Percentiles rank a stretch among this genome's conserved stretches.
These are phyloP conservation scores for Drosophila sp. DNA, from an alignment of 1,140 invertebrate species.

Conservation along the genomic window DNA sequence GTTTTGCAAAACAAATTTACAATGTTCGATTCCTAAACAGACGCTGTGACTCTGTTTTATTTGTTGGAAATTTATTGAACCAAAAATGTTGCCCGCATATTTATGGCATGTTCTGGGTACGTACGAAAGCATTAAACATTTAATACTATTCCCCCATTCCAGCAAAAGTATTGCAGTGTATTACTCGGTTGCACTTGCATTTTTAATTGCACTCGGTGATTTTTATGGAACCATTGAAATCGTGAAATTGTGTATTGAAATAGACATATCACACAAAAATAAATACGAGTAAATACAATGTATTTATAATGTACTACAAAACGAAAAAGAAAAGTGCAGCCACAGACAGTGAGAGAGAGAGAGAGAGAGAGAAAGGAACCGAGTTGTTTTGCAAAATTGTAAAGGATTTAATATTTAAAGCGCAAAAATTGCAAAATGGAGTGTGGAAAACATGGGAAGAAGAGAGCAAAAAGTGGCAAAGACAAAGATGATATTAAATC, in stretches of 20 bases:
- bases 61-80: conserved; percentile 24
- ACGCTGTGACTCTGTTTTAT: conserved; percentile 9
- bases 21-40: conserved; percentile 30
- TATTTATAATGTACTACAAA: neutral
- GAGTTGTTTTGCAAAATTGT: neutral
- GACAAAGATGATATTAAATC: neutral
- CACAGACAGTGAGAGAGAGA: neutral
- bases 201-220: conserved; percentile 6
- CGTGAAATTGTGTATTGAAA: neutral
- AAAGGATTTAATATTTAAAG: neutral
- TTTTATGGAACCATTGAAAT: conserved; percentile 1
- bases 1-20: conserved; percentile 15
- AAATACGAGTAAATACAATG: neutral
- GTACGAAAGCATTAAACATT: conserved; percentile 4
- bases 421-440: too few species aligned
- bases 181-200: neutral
- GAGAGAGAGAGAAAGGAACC: neutral
- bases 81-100: conserved; percentile 51
- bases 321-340: neutral
- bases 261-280: neutral
- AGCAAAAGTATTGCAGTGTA: neutral
- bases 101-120: conserved; percentile 44
- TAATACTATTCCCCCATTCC: neutral
- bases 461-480: neutral
- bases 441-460: neutral